Conservation (phyloP, 2,113 vertebrate genomes). For the Oxygymnocypris stewartii region DNA sequence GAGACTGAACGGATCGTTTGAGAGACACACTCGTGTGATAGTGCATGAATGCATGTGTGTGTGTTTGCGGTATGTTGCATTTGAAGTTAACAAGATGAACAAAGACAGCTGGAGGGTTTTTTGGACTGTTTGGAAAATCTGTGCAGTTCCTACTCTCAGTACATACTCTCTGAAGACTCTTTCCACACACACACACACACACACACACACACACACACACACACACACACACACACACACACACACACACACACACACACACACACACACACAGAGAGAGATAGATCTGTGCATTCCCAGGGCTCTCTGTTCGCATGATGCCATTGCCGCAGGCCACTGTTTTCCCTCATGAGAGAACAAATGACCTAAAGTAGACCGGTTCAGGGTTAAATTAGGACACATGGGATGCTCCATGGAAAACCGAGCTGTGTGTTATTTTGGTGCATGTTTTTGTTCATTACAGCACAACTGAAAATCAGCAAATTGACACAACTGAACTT, state of each 20-base stretch:
- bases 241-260: too few species aligned
- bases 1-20: neutral
- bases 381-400: slow-evolving; percentile 33
- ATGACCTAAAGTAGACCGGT: slow-evolving; percentile 16
- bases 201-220: slow-evolving; percentile 4
- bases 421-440: slow-evolving; percentile 8
- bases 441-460: neutral
- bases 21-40: neutral
- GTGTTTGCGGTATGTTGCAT: neutral
- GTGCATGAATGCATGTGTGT: slow-evolving; percentile 5
- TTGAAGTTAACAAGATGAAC: neutral
- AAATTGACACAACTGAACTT: too few species aligned
- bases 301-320: slow-evolving; percentile 11
- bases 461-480: too few species aligned
- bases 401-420: slow-evolving; percentile 7
- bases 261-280: too few species aligned
- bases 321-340: neutral
- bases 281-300: neutral
- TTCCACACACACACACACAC: neutral
- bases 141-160: neutral
- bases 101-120: slow-evolving; percentile 1
- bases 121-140: slow-evolving; percentile 4
- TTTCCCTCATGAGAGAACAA: slow-evolving; percentile 25
- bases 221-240: too few species aligned
- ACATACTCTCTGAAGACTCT: neutral